These are phyloP conservation scores for Eurypyga helias DNA, from an alignment of 2,113 vertebrate genomes.

Conservation along the genomic window DNA sequence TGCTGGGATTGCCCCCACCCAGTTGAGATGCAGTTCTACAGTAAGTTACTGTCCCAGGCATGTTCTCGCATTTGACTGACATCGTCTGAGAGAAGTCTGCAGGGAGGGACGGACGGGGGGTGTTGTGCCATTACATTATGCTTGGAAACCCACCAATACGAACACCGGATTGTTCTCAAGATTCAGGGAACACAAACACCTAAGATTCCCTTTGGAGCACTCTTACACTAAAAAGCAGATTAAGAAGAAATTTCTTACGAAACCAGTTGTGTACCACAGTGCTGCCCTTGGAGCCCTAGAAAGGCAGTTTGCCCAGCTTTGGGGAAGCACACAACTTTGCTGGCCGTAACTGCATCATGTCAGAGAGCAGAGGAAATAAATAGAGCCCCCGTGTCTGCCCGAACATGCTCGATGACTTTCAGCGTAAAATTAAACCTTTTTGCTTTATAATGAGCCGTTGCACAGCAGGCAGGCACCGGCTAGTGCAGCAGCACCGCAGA, in stretches of 20 bases:
- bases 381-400: background rate
- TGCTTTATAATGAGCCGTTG: background rate
- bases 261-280: background rate
- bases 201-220: background rate
- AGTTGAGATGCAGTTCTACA: background rate
- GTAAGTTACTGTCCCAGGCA: rapidly evolving
- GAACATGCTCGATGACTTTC: background rate
- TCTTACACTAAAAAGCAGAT: background rate
- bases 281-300: background rate
- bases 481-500: background rate
- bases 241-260: background rate
- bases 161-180: background rate
- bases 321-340: background rate
- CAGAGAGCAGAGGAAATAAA: background rate
- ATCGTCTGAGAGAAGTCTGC: rapidly evolving
- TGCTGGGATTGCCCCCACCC: too few relatives aligned
- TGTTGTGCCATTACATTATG: rapidly evolving
- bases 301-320: background rate
- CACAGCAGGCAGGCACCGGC: slow-evolving; percentile 5
- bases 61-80: background rate
- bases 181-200: background rate
- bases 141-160: background rate
- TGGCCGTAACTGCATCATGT: background rate
- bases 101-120: rapidly evolving
- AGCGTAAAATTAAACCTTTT: background rate